Evolutionary conservation across 2,797 vertebrate species (phyloP).

Genomic region (Liparis tanakae): DNA sequence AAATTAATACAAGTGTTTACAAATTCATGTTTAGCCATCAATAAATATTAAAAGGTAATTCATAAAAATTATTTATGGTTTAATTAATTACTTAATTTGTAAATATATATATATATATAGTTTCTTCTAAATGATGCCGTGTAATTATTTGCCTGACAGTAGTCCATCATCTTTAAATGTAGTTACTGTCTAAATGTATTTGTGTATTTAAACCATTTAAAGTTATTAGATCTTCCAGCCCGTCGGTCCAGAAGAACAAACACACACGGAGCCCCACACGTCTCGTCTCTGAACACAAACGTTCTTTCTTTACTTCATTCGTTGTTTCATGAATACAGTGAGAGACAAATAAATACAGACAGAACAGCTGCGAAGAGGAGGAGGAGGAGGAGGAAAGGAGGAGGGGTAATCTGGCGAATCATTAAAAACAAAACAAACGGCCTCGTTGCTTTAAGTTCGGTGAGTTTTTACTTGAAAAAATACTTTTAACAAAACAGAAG

Average conservation of each 20-base stretch:
- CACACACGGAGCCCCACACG: slow-evolving; percentile 48
- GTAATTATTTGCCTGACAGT: background rate
- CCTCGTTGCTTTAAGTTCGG: slow-evolving; percentile 67
- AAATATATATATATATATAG: too few species aligned
- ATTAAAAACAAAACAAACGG: slow-evolving; percentile 70
- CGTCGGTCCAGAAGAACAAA: slow-evolving; percentile 11
- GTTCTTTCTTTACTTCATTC: slow-evolving; percentile 74
- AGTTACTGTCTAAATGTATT: background rate
- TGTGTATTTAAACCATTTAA: too few species aligned
- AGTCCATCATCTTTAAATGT: background rate
- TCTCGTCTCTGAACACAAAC: slow-evolving; percentile 65
- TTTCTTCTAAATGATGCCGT: background rate
- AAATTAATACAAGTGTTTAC: background rate
- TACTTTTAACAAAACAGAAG: slow-evolving; percentile 83
- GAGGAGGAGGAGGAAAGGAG: background rate
- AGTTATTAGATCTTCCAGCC: too few species aligned
- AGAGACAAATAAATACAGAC: slow-evolving; percentile 80
- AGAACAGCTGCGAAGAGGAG: slow-evolving; percentile 37
- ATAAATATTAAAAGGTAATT: background rate
- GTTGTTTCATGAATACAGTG: slow-evolving; percentile 77
- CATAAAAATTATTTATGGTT: background rate
- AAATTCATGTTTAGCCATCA: background rate
- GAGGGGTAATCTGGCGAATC: slow-evolving; percentile 13
- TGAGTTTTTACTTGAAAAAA: slow-evolving; percentile 86
- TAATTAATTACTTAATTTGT: background rate